Evolutionary conservation across 1,140 invertebrate species (phyloP).

Genomic region (Stratiolaelaps scimitus): DNA sequence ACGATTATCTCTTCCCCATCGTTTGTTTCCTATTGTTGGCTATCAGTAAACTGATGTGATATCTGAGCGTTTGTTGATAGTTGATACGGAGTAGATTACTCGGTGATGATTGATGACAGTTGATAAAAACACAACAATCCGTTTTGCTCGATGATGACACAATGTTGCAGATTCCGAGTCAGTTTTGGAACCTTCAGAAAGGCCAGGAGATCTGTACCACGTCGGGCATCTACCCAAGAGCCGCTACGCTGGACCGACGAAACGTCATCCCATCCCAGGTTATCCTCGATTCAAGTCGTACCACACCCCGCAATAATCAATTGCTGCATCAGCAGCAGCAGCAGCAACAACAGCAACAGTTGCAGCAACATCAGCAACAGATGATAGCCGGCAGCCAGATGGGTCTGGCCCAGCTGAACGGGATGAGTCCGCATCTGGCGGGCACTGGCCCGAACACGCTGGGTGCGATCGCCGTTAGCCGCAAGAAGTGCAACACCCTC

Average conservation of each 20-base stretch:
- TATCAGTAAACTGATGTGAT: too few species aligned
- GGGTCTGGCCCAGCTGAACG: constrained; percentile 10
- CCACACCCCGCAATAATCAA: constrained; percentile 22
- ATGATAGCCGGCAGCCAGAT: constrained; percentile 23
- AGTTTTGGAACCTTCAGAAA: constrained; percentile 26
- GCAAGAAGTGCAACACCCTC: constrained; percentile 11
- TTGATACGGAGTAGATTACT: too few species aligned
- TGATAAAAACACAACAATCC: too few species aligned
- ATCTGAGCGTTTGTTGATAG: too few species aligned
- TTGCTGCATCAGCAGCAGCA: constrained; percentile 24
- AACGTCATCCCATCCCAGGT: constrained; percentile 25
- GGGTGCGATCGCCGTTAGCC: constrained; percentile 27
- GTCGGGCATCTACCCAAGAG: constrained; percentile 25
- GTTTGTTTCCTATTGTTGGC: too few species aligned
- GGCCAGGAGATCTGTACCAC: constrained; percentile 27
- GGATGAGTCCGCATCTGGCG: background rate
- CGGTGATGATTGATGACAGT: too few species aligned
- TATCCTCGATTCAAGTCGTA: constrained; percentile 24
- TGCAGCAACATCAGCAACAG: constrained; percentile 3
- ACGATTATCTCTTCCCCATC: too few species aligned
- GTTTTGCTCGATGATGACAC: too few species aligned
- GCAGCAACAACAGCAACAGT: background rate
- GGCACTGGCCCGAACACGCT: constrained; percentile 1
- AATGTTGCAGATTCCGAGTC: constrained; percentile 16
- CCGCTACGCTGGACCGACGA: constrained; percentile 25